Base-by-base conservation (phyloP, 2,113 vertebrate genomes). In the Neotoma lepida region DNA sequence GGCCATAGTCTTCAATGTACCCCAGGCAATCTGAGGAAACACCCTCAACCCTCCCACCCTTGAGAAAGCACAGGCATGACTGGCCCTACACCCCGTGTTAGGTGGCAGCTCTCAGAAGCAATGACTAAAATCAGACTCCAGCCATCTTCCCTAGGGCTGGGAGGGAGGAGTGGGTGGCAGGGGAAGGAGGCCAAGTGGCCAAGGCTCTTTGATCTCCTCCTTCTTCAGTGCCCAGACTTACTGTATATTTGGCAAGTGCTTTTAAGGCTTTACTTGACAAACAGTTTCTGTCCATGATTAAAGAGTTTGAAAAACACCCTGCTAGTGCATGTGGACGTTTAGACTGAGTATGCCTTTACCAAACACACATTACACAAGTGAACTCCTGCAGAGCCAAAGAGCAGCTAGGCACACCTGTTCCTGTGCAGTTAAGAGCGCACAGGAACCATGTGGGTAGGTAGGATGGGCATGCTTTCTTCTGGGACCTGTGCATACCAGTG, bases 241-340 rank as follows among this genome's bases (percentile, higher is more conserved):
- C 66, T 77, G 0, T 68, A 41, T 33, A 9, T 73, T 73, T 80
- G 87, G 35, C 51, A 63, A 41, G 68, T 90, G 73, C 76, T 74
- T 94, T 33, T 51, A 93, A 93, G 61, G 49, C 49, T 86, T 89
- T 63, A 70, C n/a, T 86, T 70, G 49, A 94, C 71, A 41, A 92
- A 91, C 74, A 74, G 74, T 76, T 68, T 94, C 90, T 90, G 70
- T 66, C 88, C 35, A 46, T 13, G 39, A 64, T 89, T 20, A 91
- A 86, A 66, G 87, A 76, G 39, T 95, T 96, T 66, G 74, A 64
- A 92, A 96, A 93, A 64, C 30, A 74, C 22, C 71, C 89, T 68
- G 49, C 86, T 66, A n/a, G 68, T 41, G 41, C 80, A 26, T 9
- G 6, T 88, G 74, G 71, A 63, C 77, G 39, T 70, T 77, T 61